phyloP scores from a whole-genome alignment of 2,888 invertebrate species.

The Netelia fuscicornis region DNA sequence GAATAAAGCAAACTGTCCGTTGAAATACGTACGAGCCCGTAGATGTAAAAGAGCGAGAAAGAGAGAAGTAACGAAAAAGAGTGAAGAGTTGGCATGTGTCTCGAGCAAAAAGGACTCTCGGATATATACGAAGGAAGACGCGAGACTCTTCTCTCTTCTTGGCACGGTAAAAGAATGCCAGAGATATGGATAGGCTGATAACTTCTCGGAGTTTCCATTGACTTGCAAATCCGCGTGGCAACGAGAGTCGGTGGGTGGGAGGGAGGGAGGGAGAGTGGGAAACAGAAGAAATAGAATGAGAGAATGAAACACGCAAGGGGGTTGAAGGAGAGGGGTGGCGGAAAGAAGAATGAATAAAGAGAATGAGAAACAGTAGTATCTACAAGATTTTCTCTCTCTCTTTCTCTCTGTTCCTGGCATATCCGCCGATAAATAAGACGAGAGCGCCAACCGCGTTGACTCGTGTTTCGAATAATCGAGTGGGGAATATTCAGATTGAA shows the following conservation, averaged over 20 bases:
- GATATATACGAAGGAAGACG: slow-evolving; percentile 1
- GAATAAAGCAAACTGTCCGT: slow-evolving; percentile 37
- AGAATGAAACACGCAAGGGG: slow-evolving; percentile 60
- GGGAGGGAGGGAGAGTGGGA: slow-evolving; percentile 26
- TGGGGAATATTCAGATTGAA: slow-evolving; percentile 71
- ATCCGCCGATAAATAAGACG: slow-evolving; percentile 74
- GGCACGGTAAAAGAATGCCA: slow-evolving; percentile 70
- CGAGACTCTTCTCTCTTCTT: slow-evolving; percentile 53
- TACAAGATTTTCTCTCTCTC: slow-evolving; percentile 23
- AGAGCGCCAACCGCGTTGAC: slow-evolving; percentile 60
- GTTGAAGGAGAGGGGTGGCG: slow-evolving; percentile 1
- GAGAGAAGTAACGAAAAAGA: slow-evolving; percentile 27
- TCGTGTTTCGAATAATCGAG: slow-evolving; percentile 76
- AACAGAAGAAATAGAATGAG: slow-evolving; percentile 60
- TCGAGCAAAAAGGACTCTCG: slow-evolving; percentile 19
- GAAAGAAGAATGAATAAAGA: slow-evolving; percentile 55
- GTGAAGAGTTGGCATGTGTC: slow-evolving; percentile 47
- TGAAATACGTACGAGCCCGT: slow-evolving; percentile 3
- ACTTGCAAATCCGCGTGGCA: slow-evolving; percentile 74
- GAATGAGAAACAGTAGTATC: slow-evolving; percentile 52
- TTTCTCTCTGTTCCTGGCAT: slow-evolving; percentile 24
- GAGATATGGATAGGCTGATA: slow-evolving; percentile 77
- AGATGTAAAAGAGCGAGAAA: slow-evolving; percentile 17
- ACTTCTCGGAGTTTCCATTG: slow-evolving; percentile 73
- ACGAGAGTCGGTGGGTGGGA: slow-evolving; percentile 55